Evolutionary conservation across 2,113 vertebrate genomes (phyloP).

Genomic region (Pachypanchax playfairii): DNA sequence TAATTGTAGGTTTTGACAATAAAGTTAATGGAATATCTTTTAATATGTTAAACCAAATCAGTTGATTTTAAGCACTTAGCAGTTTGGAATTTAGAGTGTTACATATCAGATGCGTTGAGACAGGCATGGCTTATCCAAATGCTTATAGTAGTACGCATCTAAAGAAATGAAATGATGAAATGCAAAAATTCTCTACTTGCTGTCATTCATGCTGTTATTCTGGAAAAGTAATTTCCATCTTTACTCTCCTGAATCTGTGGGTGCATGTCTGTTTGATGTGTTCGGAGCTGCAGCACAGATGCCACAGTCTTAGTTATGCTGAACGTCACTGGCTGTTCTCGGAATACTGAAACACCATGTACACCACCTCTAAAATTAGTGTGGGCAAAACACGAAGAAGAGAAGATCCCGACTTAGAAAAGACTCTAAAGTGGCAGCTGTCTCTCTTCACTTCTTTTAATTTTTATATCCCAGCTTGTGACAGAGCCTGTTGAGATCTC

Average conservation of each 20-base stretch:
- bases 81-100: too few relatives aligned
- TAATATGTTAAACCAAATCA: too few relatives aligned
- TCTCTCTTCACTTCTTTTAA: conserved; percentile 53
- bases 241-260: conserved; percentile 75
- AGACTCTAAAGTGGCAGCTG: conserved; percentile 56
- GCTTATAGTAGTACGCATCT: conserved; percentile 9
- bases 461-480: conserved; percentile 65
- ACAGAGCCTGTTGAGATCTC: conserved; percentile 48
- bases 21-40: too few relatives aligned
- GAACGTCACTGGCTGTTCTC: conserved; percentile 78
- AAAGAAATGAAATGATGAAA: conserved; percentile 19
- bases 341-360: conserved; percentile 69
- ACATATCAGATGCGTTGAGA: background rate
- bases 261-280: conserved; percentile 81
- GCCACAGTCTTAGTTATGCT: conserved; percentile 76
- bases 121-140: conserved; percentile 2
- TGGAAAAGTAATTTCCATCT: conserved; percentile 81
- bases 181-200: conserved; percentile 39
- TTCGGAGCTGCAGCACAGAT: conserved; percentile 82
- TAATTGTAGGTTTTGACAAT: conserved; percentile 37
- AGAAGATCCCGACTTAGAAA: conserved; percentile 56
- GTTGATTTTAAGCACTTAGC: too few relatives aligned
- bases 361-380: conserved; percentile 80
- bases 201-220: conserved; percentile 66
- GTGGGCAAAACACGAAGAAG: conserved; percentile 56